Base-by-base conservation (phyloP, 2,888 invertebrate species). In the Psylliodes chrysocephalus region DNA sequence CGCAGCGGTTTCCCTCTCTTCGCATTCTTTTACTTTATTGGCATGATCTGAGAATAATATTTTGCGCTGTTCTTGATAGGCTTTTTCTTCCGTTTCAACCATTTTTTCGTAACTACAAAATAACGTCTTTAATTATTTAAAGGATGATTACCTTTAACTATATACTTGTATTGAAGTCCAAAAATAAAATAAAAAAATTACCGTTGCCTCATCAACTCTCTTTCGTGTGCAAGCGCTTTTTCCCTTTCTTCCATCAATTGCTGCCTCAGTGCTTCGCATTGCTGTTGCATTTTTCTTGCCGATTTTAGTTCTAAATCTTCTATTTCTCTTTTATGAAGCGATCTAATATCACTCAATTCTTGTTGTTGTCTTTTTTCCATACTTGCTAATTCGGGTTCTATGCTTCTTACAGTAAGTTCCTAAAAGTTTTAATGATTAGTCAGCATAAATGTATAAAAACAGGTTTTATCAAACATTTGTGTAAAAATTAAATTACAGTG, bases 371-470 rank as follows among this genome's bases (percentile, higher is more conserved):
- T 75, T 46, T 88, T 87, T 28, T 91, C 89, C 90, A 94, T 92
- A 73, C 88, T 90, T 18, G 91, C 87, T 1, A 95, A 85, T 79
- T 95, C 94, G 0, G 92, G 90, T 81, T 94, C 94, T n/a, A 95
- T 80, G 0, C 94, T 93, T 83, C 93, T 94, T 0, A 94, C 91
- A 2, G 94, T 94, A 75, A 93, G 83, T 78, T 94, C 93, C 92
- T 89, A 62, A 5, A 51, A 64, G 12, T 56, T 6, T 42, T 1
- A 35, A 1, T 38, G n/a, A n/a, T n/a, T n/a, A n/a, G n/a, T n/a
- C n/a, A n/a, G n/a, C n/a, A n/a, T n/a, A n/a, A n/a, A n/a, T n/a
- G n/a, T n/a, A n/a, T n/a, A n/a, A n/a, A n/a, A n/a, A n/a, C n/a
- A n/a, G n/a, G n/a, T n/a, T n/a, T n/a, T n/a, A n/a, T n/a, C n/a